These are phyloP conservation scores for Anas platyrhynchos DNA, from an alignment of 2,113 vertebrate genomes.

Conservation along the genomic window DNA sequence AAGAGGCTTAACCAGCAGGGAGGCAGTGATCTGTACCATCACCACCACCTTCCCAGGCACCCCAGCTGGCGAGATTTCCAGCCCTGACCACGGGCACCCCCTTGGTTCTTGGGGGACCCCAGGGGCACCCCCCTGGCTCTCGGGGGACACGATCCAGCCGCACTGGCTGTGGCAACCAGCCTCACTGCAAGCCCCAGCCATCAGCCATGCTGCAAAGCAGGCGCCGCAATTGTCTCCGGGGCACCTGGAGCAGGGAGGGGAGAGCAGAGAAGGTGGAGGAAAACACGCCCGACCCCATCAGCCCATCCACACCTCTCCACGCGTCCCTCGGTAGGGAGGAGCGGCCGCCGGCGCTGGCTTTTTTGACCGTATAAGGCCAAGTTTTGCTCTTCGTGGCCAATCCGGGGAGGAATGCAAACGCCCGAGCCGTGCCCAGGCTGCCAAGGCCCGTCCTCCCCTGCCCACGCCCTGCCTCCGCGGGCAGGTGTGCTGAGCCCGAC, in stretches of 20 bases:
- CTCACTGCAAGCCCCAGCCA: neutral
- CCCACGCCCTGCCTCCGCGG: neutral
- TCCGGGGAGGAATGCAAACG: constrained; percentile 4
- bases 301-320: neutral
- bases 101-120: neutral
- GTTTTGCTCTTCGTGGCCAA: neutral
- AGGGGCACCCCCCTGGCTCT: neutral
- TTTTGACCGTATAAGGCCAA: constrained; percentile 51
- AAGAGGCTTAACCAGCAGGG: neutral
- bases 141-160: neutral
- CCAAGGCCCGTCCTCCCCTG: neutral
- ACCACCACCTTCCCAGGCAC: neutral
- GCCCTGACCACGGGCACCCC: neutral
- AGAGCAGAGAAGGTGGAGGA: neutral
- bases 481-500: neutral
- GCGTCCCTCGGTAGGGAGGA: neutral
- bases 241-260: neutral
- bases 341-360: neutral
- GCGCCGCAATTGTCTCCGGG: neutral
- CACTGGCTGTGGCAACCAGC: neutral
- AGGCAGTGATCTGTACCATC: neutral
- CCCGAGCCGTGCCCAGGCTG: neutral
- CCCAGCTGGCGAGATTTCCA: neutral
- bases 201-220: neutral
- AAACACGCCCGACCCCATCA: neutral